Conservation (phyloP, 2,113 vertebrate species). For the Merops nubicus region DNA sequence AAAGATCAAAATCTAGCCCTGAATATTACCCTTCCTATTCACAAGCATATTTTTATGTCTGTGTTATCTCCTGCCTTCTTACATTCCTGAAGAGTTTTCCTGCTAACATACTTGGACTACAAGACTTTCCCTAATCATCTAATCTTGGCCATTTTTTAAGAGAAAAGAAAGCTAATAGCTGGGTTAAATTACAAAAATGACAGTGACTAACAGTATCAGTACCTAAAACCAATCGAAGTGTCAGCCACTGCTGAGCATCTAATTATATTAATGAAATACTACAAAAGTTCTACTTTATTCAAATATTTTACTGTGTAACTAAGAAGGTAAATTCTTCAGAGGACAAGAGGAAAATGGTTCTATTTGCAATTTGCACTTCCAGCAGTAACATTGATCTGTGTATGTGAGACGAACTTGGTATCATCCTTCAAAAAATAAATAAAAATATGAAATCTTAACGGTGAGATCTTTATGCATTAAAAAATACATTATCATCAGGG, state of each 20-base stretch:
- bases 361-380: neutral
- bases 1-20: conserved; percentile 65
- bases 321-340: neutral
- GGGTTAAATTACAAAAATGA: conserved; percentile 12
- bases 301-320: neutral
- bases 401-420: neutral
- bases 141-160: conserved; percentile 13
- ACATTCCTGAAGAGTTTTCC: conserved; percentile 55
- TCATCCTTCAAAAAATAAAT: neutral
- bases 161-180: neutral
- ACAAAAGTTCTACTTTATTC: conserved; percentile 4
- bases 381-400: neutral
- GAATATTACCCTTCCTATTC: conserved; percentile 33
- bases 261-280: neutral
- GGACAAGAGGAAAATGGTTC: neutral
- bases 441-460: neutral
- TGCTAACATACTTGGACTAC: conserved; percentile 24
- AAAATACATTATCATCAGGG: neutral
- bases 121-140: conserved; percentile 26
- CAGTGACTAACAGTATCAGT: neutral
- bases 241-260: neutral
- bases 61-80: conserved; percentile 51
- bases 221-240: neutral
- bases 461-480: neutral
- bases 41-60: conserved; percentile 21